These are phyloP conservation scores for Monomorium pharaonis DNA, from an alignment of 1,140 invertebrate species.

Conservation along the genomic window DNA sequence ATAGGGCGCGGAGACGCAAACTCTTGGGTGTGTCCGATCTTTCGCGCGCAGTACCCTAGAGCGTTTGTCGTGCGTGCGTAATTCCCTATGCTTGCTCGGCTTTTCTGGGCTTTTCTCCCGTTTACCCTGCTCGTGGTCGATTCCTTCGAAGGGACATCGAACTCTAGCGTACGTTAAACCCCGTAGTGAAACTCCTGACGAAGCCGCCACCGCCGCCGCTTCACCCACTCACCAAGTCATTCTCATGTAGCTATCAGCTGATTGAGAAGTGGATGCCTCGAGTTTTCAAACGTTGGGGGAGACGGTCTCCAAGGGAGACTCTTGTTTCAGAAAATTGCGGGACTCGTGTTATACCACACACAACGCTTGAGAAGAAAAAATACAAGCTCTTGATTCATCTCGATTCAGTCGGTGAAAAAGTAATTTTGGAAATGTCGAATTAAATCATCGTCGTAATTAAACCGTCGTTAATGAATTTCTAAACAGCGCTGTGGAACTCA, in stretches of 20 bases:
- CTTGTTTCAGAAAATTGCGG: background rate
- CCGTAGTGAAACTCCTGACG: background rate
- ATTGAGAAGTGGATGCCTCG: background rate
- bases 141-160: constrained; percentile 44
- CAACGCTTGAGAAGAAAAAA: background rate
- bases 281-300: background rate
- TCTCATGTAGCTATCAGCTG: constrained; percentile 44
- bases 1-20: constrained; percentile 69
- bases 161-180: constrained; percentile 29
- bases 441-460: too few relatives aligned
- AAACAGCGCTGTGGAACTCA: background rate
- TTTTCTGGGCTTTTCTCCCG: background rate
- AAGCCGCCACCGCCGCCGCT: background rate
- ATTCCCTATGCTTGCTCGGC: background rate
- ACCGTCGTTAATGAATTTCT: background rate
- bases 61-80: constrained; percentile 64
- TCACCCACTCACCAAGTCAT: constrained; percentile 24
- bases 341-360: too few relatives aligned
- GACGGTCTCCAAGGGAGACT: background rate
- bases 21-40: constrained; percentile 75
- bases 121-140: background rate
- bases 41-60: constrained; percentile 48
- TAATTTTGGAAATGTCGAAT: background rate
- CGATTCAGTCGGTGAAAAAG: background rate
- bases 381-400: background rate